Base-by-base conservation (phyloP, 1,140 invertebrate species). In the Eupeodes corollae region DNA sequence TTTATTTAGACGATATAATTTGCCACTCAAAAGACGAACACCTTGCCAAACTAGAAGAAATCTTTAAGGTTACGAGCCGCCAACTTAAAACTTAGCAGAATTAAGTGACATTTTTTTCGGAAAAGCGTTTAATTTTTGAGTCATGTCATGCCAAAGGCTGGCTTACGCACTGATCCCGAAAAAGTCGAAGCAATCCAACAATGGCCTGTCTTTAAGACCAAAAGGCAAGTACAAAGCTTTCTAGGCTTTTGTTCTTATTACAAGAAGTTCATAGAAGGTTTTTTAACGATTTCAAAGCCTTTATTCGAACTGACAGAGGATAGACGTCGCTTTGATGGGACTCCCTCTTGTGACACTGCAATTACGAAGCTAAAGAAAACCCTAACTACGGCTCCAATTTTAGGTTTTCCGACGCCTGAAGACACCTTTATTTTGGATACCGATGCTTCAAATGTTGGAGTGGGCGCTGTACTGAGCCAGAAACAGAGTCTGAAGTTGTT, bases 371-470 rank as follows among this genome's bases (percentile, higher is more conserved):
- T 38, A 6, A 47, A 49, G 15, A 15, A 2, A 1, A 38, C 12
- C 2, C 42, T 49, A 5, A 44, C 33, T 5, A 31, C 19, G 6
- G 40, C 46, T 1, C 46, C 35, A 12, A 44, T 48, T 12, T 30
- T 46, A 14, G 14, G 8, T 1, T 47, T 34, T 32, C 40, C 49
- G n/a, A 31, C 26, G 16, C 15, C n/a, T 1, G 42, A 32, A 14
- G 32, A 18, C 12, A 11, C 21, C 26, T 60, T 56, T 38, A 40
- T 59, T 34, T n/a, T 60, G 38, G 54, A 57, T 42, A 56, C 52
- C 0, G 56, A 60, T 51, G 50, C 54, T 8, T 54, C 54, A 11
- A 54, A 52, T n/a, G 15, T 19, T 18, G 53, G 44, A 5, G 18
- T 52, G 8, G 56, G 55, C 6, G 52, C 16, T 15, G 49, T 59